phyloP scores from a whole-genome alignment of 2,113 vertebrate genomes.

The Zosterops borbonicus region DNA sequence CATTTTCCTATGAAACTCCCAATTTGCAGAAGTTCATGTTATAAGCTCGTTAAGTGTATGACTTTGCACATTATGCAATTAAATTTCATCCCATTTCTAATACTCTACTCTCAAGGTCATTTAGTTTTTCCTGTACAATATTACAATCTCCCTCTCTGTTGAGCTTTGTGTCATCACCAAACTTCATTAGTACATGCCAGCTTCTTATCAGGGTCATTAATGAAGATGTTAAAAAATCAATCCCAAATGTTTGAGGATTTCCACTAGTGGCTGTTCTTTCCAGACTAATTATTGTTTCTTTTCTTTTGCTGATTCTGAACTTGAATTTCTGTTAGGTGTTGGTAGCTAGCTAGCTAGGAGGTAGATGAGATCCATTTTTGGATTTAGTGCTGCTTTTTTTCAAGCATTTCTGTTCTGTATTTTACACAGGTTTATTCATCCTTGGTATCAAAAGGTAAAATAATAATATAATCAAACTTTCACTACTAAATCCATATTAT shows the following conservation, averaged over 20 bases:
- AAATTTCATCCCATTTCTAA: conserved; percentile 49
- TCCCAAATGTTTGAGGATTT: conserved; percentile 44
- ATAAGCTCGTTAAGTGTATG: conserved; percentile 38
- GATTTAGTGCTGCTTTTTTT: neutral
- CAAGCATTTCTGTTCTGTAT: neutral
- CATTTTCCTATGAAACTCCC: conserved; percentile 38
- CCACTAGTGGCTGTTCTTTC: neutral
- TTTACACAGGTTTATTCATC: neutral
- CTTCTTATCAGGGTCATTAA: conserved; percentile 38
- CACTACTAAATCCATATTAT: neutral
- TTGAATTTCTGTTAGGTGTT: neutral
- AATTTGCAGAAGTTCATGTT: conserved; percentile 52
- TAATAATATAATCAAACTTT: neutral
- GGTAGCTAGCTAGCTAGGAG: neutral
- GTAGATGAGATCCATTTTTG: neutral
- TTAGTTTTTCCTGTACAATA: conserved; percentile 13
- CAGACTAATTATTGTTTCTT: neutral
- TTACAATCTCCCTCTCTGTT: conserved; percentile 9
- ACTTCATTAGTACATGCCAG: conserved; percentile 12
- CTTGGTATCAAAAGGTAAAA: neutral
- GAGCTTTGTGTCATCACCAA: conserved; percentile 37
- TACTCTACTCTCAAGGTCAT: conserved; percentile 55
- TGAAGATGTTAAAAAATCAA: conserved; percentile 56
- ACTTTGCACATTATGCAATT: conserved; percentile 62
- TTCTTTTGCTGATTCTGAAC: neutral